Base-by-base conservation (phyloP, 2,888 invertebrate genomes). In the Pachycephus smyrnensis region DNA sequence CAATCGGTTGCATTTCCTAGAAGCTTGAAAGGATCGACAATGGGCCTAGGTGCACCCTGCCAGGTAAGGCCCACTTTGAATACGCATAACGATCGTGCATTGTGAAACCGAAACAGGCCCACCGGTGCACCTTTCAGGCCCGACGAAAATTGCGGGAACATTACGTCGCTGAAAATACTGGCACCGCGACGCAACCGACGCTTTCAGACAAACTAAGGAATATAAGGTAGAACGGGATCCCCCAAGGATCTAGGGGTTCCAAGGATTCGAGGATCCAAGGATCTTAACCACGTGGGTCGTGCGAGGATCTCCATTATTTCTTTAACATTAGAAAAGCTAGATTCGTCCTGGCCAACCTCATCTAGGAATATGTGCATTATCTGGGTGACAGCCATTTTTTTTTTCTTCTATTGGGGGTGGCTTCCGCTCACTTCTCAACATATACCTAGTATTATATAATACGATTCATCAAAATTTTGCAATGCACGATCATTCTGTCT, bases 31-130 rank as follows among this genome's bases (percentile, higher is more conserved):
- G 84, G 84, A 83, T 83, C 84, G 84, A 90, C 90, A 90, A 90
- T 90, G 83, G 88, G 74, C 69, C 81, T 82, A 79, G 84, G 81
- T 86, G 84, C 85, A 86, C 84, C 87, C 88, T 82, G 84, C 86
- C 88, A 89, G 89, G 90, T 90, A 90, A 86, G 84, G 87, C 88
- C 40, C 89, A 89, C 89, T 90, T 90, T 90, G 90, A 90, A 90
- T 90, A 90, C 90, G 89, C 88, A 88, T 89, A 89, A 88, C 90
- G 90, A 90, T 89, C 88, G 84, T 80, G 86, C 88, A 90, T 90
- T 90, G 90, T 90, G 84, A 84, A 77, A 82, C 80, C 81, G 76
- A 82, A 75, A 79, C 76, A 75, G 82, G 79, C 80, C 81, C 85
- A 84, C 81, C 82, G 82, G 79, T 80, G 82, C 79, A 83, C 81